These are phyloP conservation scores for Paguma larvata DNA, from an alignment of 2,797 vertebrate genomes.

Conservation along the genomic window DNA sequence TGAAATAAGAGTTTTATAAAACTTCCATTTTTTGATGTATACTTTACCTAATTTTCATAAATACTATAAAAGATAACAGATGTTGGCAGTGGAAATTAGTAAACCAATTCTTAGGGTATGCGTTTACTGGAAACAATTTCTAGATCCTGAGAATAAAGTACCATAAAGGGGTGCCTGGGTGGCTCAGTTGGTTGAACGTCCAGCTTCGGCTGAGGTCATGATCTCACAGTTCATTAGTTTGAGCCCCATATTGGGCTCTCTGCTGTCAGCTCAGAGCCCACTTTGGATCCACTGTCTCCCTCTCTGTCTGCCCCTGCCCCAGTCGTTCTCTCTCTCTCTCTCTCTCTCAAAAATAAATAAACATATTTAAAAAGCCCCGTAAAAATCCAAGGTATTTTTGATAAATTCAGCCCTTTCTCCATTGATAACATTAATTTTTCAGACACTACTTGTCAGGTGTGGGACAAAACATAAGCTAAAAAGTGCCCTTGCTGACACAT, in stretches of 20 bases:
- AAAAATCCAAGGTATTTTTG: constrained; percentile 2
- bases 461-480: background rate
- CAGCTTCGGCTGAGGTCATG: no score
- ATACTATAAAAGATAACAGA: background rate
- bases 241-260: no score
- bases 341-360: no score
- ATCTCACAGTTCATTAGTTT: no score
- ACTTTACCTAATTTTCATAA: constrained; percentile 46
- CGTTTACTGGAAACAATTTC: background rate
- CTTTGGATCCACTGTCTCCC: no score
- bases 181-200: no score
- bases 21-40: background rate
- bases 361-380: background rate
- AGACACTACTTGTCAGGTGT: background rate
- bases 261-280: no score
- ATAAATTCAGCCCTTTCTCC: background rate
- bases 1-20: constrained; percentile 44
- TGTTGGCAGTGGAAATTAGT: background rate
- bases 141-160: background rate
- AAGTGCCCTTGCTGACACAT: background rate
- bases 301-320: no score
- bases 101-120: background rate
- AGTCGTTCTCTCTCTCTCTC: no score
- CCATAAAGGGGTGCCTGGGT: no score
- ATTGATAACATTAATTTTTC: constrained; percentile 13